Evolutionary conservation across 92 coral and sea anemone genomes (phyloP).

Genomic region (Phenganax stokvisi): DNA sequence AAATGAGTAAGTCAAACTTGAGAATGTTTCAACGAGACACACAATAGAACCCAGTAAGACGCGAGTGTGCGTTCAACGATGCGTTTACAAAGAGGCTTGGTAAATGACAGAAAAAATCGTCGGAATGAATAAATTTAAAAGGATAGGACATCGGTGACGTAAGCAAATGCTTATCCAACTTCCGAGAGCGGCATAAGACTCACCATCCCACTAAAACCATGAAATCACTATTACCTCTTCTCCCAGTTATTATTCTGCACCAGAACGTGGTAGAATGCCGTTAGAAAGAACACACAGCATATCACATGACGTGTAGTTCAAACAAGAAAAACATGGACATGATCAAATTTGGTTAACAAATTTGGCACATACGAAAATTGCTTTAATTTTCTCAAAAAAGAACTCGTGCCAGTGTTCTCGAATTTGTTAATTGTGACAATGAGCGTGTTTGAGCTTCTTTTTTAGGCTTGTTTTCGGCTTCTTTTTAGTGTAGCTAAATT

Average conservation of each 20-base stretch:
- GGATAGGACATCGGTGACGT: background rate
- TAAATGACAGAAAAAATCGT: slow-evolving; percentile 12
- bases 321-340: background rate
- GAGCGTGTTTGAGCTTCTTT: background rate
- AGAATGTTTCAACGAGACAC: slow-evolving; percentile 8
- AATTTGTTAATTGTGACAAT: background rate
- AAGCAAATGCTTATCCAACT: background rate
- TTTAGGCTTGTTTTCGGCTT: background rate
- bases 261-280: too few species aligned
- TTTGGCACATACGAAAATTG: background rate
- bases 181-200: slow-evolving; percentile 10
- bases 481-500: background rate
- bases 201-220: background rate
- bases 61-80: slow-evolving; percentile 1
- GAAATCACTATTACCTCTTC: too few species aligned
- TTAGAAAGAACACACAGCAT: slow-evolving; percentile 2
- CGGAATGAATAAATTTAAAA: slow-evolving; percentile 3
- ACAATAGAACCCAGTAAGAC: slow-evolving; percentile 10
- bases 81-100: slow-evolving; percentile 39
- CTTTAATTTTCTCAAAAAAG: background rate
- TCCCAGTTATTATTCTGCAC: too few species aligned
- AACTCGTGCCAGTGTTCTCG: background rate
- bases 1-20: background rate
- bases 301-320: slow-evolving; percentile 4
- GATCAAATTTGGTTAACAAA: slow-evolving; percentile 38